Evolutionary conservation across 2,888 invertebrate species (phyloP), one percentile per base, ranked within the genome.

Genomic region (Cancer borealis): DNA sequence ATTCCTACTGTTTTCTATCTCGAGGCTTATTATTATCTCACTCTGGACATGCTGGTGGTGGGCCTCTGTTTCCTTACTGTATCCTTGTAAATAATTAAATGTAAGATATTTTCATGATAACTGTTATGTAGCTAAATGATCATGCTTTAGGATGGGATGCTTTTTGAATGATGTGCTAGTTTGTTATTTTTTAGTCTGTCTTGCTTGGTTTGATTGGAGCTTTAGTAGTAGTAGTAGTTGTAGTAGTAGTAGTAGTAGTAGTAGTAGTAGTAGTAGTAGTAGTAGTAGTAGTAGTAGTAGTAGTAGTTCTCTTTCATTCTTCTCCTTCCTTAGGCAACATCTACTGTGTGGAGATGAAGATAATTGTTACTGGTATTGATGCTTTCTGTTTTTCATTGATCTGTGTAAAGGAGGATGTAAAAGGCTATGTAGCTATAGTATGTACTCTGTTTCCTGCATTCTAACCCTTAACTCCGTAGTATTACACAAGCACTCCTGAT

Each of bases 1-100:
- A 39, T 84, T 84, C 39, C 10, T 4, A 84, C 39, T 84, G 39
- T 14, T 84, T 39, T 84, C 12, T 39, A 39, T 39, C 39, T 39
- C 12, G 39, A 26, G 84, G 84, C 84, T 84, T 39, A 12, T 47
- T 60, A 14, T 84, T 87, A 46, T 46, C 54, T 88, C 6, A 54
- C 46, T 92, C 60, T 45, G 26, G 45, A 54, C 91, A 91, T n/a
- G 30, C 54, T 45, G 87, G 49, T 92, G 88, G 88, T 30, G 60
- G 87, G 54, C 21, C 87, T 79, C 39, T 17, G 84, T 39, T 45
- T 84, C 46, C 26, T 60, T 54, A n/a, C 66, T 60, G 10, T 26
- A 21, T 4, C 91, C 30, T 66, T 39, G 54, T 73, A 39, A 54
- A 54, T 54, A 54, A 54, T 54, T 39, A 0, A 14, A 10, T 39